Conservation (phyloP, 2,797 vertebrate genomes). For the Coluber constrictor region DNA sequence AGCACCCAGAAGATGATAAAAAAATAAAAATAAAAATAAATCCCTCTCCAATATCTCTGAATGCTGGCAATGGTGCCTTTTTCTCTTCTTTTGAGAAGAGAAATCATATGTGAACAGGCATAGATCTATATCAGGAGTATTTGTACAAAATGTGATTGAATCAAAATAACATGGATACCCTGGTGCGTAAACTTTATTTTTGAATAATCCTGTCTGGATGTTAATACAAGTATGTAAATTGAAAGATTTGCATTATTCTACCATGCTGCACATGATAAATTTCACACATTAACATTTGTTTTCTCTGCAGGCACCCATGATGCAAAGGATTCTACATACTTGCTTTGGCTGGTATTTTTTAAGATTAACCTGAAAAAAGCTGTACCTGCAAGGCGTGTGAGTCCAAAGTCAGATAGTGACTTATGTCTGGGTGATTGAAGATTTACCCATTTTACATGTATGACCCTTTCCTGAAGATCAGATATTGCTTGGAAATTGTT, state of each 20-base stretch:
- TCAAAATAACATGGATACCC: background rate
- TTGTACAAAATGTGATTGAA: background rate
- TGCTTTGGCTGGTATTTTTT: background rate
- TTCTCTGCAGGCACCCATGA: background rate
- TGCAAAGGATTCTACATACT: background rate
- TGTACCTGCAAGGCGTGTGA: background rate
- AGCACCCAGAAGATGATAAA: background rate
- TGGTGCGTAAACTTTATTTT: background rate
- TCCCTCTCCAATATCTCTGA: background rate
- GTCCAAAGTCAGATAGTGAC: background rate
- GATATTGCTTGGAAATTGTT: no score
- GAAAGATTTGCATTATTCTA: background rate
- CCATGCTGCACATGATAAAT: background rate
- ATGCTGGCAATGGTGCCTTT: background rate
- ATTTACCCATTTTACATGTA: background rate
- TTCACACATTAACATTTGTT: background rate
- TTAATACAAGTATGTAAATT: background rate
- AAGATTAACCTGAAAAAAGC: background rate
- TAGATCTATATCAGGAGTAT: background rate
- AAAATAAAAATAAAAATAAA: background rate
- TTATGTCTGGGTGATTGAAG: background rate
- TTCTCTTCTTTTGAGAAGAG: background rate
- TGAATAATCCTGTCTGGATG: background rate
- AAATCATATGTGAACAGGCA: background rate
- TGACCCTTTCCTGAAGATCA: background rate